Evolutionary conservation across 2,113 vertebrate species (phyloP).

Genomic region (Phylloscopus whistleri): DNA sequence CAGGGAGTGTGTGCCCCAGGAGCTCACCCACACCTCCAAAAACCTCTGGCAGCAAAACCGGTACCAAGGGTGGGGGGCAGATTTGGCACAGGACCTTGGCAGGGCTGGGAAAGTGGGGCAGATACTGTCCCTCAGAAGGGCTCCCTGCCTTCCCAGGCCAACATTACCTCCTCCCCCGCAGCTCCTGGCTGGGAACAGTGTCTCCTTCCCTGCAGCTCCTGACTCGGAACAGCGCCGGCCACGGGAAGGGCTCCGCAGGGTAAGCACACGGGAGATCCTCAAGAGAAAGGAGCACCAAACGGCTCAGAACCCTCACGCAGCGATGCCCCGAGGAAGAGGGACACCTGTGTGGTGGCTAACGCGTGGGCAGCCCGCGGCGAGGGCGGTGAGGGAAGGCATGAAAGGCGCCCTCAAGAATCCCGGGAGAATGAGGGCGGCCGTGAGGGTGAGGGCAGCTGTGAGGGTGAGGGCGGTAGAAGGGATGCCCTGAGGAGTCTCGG

Average conservation of each 20-base stretch:
- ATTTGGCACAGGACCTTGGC: neutral
- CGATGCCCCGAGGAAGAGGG: accelerated
- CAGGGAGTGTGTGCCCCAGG: neutral
- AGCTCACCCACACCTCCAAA: neutral
- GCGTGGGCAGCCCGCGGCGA: neutral
- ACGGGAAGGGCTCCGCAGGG: neutral
- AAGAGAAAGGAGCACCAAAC: accelerated
- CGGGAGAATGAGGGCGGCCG: neutral
- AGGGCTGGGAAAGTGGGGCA: neutral
- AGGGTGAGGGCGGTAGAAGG: neutral
- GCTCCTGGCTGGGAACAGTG: neutral
- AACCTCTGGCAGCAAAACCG: neutral
- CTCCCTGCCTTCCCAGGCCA: neutral
- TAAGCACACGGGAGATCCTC: accelerated
- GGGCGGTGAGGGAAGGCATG: neutral
- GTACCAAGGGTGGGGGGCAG: neutral
- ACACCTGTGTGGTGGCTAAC: accelerated
- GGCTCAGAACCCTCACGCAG: neutral
- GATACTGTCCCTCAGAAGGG: neutral
- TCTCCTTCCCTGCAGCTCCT: neutral
- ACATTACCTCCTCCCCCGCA: neutral
- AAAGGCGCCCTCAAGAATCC: neutral
- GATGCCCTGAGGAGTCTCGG: too few relatives aligned
- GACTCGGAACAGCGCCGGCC: accelerated
- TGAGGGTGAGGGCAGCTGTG: neutral